Evolutionary conservation across 2,113 vertebrate genomes (phyloP).

Genomic region (Callipepla squamata): DNA sequence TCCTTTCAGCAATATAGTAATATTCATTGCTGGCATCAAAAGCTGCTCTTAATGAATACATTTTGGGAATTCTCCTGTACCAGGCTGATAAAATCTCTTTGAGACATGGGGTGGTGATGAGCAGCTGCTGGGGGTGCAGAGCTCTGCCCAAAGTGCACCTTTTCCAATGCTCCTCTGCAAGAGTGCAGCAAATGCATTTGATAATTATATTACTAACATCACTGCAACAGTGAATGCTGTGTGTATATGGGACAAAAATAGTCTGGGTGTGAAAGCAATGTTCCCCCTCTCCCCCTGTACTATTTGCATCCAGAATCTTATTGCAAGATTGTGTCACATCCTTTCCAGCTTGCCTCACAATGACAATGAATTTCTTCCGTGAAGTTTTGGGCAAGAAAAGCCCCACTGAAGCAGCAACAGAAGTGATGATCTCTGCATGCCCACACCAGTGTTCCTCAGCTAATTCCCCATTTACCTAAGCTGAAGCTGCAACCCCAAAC

Average conservation of each 20-base stretch:
- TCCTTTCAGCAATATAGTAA: slow-evolving; percentile 63
- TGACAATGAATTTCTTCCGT: not conserved
- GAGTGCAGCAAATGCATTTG: not conserved
- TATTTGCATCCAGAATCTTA: not conserved
- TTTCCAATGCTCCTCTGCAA: not conserved
- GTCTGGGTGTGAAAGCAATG: accelerated
- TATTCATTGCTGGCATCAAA: slow-evolving; percentile 56
- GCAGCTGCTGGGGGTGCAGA: not conserved
- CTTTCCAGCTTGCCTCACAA: not conserved
- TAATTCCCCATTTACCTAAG: not conserved
- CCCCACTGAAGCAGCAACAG: accelerated
- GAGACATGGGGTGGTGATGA: not conserved
- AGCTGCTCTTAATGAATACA: slow-evolving; percentile 28
- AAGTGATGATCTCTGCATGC: not conserved
- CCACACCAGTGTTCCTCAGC: not conserved
- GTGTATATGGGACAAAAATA: not conserved
- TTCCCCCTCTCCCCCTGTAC: not conserved
- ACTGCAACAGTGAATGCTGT: accelerated
- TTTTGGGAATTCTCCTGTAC: slow-evolving; percentile 31
- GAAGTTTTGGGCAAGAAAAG: not conserved
- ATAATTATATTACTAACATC: not conserved
- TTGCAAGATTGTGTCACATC: accelerated
- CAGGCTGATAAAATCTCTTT: slow-evolving; percentile 36
- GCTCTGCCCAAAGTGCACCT: not conserved
- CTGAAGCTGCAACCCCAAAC: not conserved